Conservation (phyloP, 2,888 invertebrate species). For the Gandaritis pyraliata region DNA sequence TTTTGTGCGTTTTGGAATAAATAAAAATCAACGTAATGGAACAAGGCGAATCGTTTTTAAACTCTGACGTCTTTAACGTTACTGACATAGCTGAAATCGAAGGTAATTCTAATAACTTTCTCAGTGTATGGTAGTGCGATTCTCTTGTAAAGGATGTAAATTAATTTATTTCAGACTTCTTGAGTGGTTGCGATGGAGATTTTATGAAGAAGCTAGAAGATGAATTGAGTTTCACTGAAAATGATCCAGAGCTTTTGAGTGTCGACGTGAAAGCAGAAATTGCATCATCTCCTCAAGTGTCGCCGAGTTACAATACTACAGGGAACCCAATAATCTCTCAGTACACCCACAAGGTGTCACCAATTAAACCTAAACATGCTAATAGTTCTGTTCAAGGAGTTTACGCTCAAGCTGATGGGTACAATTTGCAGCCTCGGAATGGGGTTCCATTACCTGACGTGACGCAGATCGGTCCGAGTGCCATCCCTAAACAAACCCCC, state of each 20-base stretch:
- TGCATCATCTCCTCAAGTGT: constrained; percentile 61
- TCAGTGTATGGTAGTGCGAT: background rate
- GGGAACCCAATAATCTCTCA: constrained; percentile 76
- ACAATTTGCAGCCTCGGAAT: constrained; percentile 57
- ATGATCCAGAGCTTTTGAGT: constrained; percentile 62
- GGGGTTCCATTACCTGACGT: constrained; percentile 61
- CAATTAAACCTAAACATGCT: constrained; percentile 43
- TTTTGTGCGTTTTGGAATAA: constrained; percentile 28
- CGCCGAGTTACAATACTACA: constrained; percentile 61
- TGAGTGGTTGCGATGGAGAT: constrained; percentile 88
- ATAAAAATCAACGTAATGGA: constrained; percentile 58
- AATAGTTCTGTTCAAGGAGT: constrained; percentile 63
- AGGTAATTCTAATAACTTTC: constrained; percentile 74
- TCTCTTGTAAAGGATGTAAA: constrained; percentile 1
- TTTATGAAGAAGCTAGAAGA: constrained; percentile 83
- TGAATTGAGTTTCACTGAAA: constrained; percentile 68
- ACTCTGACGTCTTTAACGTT: constrained; percentile 86
- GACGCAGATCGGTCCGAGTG: constrained; percentile 60
- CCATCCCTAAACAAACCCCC: constrained; percentile 58
- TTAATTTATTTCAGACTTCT: constrained; percentile 78
- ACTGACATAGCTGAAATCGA: constrained; percentile 88
- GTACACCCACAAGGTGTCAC: constrained; percentile 53
- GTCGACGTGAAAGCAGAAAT: constrained; percentile 65
- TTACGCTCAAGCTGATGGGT: constrained; percentile 64
- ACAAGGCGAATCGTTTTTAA: constrained; percentile 69